phyloP scores from a whole-genome alignment of 2,797 vertebrate species.

The Coranthus polyacanthus region DNA sequence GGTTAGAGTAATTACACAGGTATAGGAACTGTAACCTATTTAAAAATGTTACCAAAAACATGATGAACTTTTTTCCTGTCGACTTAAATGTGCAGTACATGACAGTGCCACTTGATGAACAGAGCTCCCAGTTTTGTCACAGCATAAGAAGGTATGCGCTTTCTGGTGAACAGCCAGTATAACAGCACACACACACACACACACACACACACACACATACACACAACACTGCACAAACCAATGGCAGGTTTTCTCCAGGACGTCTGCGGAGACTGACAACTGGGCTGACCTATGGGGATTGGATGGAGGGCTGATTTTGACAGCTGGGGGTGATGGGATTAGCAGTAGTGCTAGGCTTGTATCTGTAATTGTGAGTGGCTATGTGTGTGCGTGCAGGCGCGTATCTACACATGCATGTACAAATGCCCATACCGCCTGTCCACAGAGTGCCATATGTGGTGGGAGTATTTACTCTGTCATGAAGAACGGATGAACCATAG shows the following conservation, averaged over 20 bases:
- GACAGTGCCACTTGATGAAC: constrained; percentile 8
- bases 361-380: constrained; percentile 64
- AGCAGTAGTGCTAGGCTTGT: constrained; percentile 65
- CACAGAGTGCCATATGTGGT: constrained; percentile 61
- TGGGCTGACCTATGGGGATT: constrained; percentile 44
- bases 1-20: background rate
- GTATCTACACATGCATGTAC: constrained; percentile 8
- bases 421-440: constrained; percentile 46
- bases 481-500: constrained; percentile 32
- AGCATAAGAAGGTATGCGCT: constrained; percentile 11
- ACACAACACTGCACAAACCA: constrained; percentile 37
- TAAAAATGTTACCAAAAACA: background rate
- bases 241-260: constrained; percentile 60
- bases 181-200: constrained; percentile 22
- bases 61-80: constrained; percentile 8
- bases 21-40: background rate
- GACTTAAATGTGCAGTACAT: constrained; percentile 11
- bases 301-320: constrained; percentile 72
- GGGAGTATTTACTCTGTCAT: constrained; percentile 54
- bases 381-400: constrained; percentile 15
- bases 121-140: constrained; percentile 11
- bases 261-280: constrained; percentile 53
- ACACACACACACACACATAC: background rate
- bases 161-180: constrained; percentile 19
- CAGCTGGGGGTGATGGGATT: constrained; percentile 79